phyloP scores from a whole-genome alignment of 1,140 invertebrate species.

The Calosoma granatense region DNA sequence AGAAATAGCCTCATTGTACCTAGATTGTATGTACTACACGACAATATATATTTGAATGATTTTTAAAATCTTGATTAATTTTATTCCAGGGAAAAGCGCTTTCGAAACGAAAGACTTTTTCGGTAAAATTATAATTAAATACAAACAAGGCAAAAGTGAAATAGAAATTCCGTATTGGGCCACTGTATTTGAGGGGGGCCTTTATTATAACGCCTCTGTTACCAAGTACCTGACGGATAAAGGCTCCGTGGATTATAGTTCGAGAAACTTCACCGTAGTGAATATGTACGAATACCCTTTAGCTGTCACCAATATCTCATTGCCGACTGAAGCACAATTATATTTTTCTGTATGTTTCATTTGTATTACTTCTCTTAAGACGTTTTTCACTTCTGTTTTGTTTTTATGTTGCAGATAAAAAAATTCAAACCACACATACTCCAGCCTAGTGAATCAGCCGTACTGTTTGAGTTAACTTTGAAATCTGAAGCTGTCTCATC shows the following conservation, averaged over 20 bases:
- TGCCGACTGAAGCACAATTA: slow-evolving; percentile 46
- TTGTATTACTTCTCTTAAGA: slow-evolving; percentile 2
- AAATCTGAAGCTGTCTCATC: slow-evolving; percentile 39
- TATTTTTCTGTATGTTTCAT: slow-evolving; percentile 45
- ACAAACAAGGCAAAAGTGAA: slow-evolving; percentile 49
- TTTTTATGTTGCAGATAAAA: slow-evolving; percentile 39
- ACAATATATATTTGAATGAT: too few relatives aligned
- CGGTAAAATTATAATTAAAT: slow-evolving; percentile 60
- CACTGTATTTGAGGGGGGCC: slow-evolving; percentile 43
- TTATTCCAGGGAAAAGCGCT: slow-evolving; percentile 42
- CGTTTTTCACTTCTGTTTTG: slow-evolving; percentile 8
- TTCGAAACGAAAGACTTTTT: slow-evolving; percentile 43
- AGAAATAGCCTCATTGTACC: slow-evolving; percentile 58
- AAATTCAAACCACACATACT: slow-evolving; percentile 51
- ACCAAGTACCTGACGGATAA: slow-evolving; percentile 46
- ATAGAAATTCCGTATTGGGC: slow-evolving; percentile 47
- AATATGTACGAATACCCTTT: slow-evolving; percentile 62
- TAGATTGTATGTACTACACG: slow-evolving; percentile 72
- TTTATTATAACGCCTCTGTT: slow-evolving; percentile 41
- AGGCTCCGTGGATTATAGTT: slow-evolving; percentile 29
- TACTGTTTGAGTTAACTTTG: slow-evolving; percentile 49
- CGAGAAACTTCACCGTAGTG: slow-evolving; percentile 49
- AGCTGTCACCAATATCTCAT: slow-evolving; percentile 57
- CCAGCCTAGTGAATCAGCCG: slow-evolving; percentile 46
- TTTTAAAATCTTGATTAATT: too few relatives aligned